phyloP scores from a whole-genome alignment of 1,140 invertebrate species.

The Archegozetes longisetosus region DNA sequence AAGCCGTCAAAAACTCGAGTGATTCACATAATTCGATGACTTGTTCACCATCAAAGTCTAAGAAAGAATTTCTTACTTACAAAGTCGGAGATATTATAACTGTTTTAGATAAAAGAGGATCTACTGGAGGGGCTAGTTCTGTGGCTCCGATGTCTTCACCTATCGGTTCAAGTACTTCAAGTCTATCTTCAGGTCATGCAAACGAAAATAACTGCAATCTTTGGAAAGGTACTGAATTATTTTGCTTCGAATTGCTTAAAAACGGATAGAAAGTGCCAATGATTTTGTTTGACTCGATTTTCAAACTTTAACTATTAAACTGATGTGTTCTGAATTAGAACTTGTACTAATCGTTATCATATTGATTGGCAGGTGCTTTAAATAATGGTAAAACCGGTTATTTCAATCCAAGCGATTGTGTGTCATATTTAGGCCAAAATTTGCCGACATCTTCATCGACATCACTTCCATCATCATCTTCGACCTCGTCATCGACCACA shows the following conservation, averaged over 20 bases:
- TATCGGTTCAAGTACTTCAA: too few species aligned
- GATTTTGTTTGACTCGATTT: too few species aligned
- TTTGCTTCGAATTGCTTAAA: too few species aligned
- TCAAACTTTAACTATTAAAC: too few species aligned
- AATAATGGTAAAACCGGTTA: conserved; percentile 67
- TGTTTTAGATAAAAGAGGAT: conserved; percentile 61
- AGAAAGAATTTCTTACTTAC: conserved; percentile 57
- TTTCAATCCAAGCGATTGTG: conserved; percentile 75
- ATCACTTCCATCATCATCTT: background rate
- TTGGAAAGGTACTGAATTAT: conserved; percentile 41
- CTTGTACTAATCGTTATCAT: too few species aligned
- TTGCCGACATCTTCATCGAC: conserved; percentile 40
- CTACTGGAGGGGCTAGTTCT: background rate
- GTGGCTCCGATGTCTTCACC: too few species aligned
- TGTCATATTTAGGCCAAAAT: conserved; percentile 66
- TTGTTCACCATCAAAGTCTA: conserved; percentile 28
- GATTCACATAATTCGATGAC: conserved; percentile 23
- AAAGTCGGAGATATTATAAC: conserved; percentile 77
- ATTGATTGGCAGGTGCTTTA: conserved; percentile 67
- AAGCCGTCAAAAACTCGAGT: conserved; percentile 18
- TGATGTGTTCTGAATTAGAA: too few species aligned
- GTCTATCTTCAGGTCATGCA: too few species aligned
- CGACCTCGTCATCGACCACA: background rate
- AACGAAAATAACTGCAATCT: too few species aligned
- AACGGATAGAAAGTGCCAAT: too few species aligned